Conservation (phyloP, 1,140 invertebrate genomes). For the Patella vulgata region DNA sequence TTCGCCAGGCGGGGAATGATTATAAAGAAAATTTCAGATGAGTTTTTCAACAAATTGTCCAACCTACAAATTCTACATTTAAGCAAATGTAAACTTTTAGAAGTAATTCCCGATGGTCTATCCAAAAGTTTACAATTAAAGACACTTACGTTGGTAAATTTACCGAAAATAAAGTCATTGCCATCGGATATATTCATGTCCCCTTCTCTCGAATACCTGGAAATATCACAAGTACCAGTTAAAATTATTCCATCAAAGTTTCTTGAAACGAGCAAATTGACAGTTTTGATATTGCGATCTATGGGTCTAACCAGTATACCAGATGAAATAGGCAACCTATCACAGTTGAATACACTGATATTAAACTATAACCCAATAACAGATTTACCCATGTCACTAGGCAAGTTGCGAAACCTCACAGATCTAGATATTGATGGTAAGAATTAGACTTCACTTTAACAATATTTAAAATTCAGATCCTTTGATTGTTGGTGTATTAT, state of each 20-base stretch:
- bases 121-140: conserved; percentile 34
- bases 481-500: too few species aligned
- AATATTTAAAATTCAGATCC: too few species aligned
- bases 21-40: conserved; percentile 24
- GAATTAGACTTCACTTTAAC: not conserved
- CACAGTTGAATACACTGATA: conserved; percentile 35
- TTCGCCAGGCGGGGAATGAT: conserved; percentile 27
- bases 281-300: conserved; percentile 31
- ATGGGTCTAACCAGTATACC: conserved; percentile 40
- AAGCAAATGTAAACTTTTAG: conserved; percentile 23
- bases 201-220: conserved; percentile 23
- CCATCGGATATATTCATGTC: conserved; percentile 45
- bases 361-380: conserved; percentile 46
- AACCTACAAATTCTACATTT: conserved; percentile 45
- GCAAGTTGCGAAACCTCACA: conserved; percentile 40
- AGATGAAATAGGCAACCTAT: conserved; percentile 31
- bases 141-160: conserved; percentile 29
- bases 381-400: conserved; percentile 39
- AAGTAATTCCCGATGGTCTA: conserved; percentile 37
- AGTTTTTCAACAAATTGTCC: conserved; percentile 47
- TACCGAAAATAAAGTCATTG: conserved; percentile 24
- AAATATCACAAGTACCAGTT: conserved; percentile 27
- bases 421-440: conserved; percentile 47
- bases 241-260: conserved; percentile 32
- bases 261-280: conserved; percentile 29